Evolutionary conservation across 2,113 vertebrate genomes (phyloP).

Genomic region (Seriola dumerili): DNA sequence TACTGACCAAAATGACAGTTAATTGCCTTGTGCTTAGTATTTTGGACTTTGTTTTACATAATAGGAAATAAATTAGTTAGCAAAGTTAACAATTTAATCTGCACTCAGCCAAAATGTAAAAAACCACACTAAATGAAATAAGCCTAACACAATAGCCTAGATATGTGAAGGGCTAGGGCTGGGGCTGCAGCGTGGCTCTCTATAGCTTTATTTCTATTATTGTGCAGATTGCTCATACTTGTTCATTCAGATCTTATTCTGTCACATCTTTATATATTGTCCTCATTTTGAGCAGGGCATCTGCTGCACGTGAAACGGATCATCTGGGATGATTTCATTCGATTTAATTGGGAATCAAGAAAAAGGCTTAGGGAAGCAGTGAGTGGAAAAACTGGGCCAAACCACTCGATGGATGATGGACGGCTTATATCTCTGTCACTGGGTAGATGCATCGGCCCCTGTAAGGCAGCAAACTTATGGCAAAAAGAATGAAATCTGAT

Average conservation of each 20-base stretch:
- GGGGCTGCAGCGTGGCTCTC: not conserved
- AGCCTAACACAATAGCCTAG: not conserved
- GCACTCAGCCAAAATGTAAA: too few relatives aligned
- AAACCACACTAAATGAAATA: not conserved
- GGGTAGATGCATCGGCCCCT: not conserved
- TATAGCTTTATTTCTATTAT: slow-evolving; percentile 18
- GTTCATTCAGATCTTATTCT: slow-evolving; percentile 15
- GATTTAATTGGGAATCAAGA: slow-evolving; percentile 70
- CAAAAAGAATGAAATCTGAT: not conserved
- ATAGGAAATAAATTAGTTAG: too few relatives aligned
- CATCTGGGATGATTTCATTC: slow-evolving; percentile 63
- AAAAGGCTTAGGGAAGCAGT: slow-evolving; percentile 57
- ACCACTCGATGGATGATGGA: slow-evolving; percentile 52
- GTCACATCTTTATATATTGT: slow-evolving; percentile 15
- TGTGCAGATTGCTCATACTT: slow-evolving; percentile 1
- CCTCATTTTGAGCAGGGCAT: slow-evolving; percentile 34
- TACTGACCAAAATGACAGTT: too few relatives aligned
- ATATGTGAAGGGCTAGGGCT: not conserved
- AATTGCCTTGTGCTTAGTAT: too few relatives aligned
- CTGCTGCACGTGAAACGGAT: slow-evolving; percentile 57
- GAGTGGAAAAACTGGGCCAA: slow-evolving; percentile 78
- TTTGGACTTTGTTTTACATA: too few relatives aligned
- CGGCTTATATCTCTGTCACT: slow-evolving; percentile 43
- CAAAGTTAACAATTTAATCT: too few relatives aligned
- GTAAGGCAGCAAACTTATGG: not conserved